phyloP scores from a whole-genome alignment of 2,888 invertebrate species.

The Neoitamus cyanurus region DNA sequence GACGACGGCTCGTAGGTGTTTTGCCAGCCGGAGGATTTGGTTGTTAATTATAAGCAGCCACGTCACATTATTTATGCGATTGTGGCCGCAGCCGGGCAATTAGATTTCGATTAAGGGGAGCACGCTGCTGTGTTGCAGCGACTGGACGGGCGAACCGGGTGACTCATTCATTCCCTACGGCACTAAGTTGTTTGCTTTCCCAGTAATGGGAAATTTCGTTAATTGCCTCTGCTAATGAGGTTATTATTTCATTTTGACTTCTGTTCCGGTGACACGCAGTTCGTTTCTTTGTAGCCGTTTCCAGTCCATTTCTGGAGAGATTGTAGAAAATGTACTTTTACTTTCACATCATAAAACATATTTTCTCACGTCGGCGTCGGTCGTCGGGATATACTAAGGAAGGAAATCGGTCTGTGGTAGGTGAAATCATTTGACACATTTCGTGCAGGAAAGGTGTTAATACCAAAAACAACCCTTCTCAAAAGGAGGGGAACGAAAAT shows the following conservation, averaged over 20 bases:
- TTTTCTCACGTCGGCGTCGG: no score
- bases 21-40: background rate
- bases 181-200: background rate
- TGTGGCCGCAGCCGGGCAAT: background rate
- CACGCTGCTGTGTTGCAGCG: background rate
- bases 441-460: no score
- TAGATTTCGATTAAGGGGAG: background rate
- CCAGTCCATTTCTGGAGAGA: background rate
- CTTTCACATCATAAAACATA: background rate
- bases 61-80: slow-evolving; percentile 1
- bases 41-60: background rate
- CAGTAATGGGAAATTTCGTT: background rate
- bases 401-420: no score
- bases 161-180: background rate
- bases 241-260: background rate
- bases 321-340: background rate
- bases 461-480: no score
- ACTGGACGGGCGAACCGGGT: background rate
- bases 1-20: background rate
- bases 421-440: no score
- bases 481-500: no score
- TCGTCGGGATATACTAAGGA: background rate
- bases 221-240: background rate
- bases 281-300: background rate
- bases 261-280: background rate